Base-by-base conservation (phyloP, 2,113 vertebrate species). In the Prietella phreatophila region DNA sequence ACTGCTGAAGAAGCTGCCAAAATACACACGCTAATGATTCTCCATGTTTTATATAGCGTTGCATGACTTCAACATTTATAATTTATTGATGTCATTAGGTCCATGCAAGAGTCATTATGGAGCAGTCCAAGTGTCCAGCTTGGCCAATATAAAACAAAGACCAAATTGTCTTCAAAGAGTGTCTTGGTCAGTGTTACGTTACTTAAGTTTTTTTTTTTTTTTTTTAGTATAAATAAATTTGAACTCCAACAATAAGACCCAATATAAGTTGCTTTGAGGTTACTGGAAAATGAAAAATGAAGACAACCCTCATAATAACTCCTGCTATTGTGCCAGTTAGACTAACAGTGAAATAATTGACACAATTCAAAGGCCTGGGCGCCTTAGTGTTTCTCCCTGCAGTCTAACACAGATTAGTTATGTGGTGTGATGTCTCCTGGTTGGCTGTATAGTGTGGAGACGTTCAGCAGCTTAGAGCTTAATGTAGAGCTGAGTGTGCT, bases 61-160 rank as follows among this genome's bases (percentile, higher is more conserved):
- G 88, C 91, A 91, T 92, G 90, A 89, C 88, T 91, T 93, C 87
- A 86, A 92, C 90, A 91, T 92, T 92, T 90, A 90, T 92, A 90
- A 94, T 94, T 93, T 93, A 94, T 91, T 85, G 91, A 91, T 53
- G 87, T 92, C 91, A 92, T 90, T 92, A 92, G 89, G 17, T 78
- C 82, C 50, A 89, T 90, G 87, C 90, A 90, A 80, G 30, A 78
- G 15, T 17, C 92, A 87, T 91, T 90, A 85, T 71, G 89, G 89
- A 91, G 92, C 30, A 61, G 39, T 65, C 53, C 75, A 47, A 47
- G 73, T 65, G 76, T 73, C 55, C 65, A 58, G n/a, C n/a, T 73
- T 4, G 36, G 82, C 80, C 83, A 87, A 89, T 65, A 60, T 67
- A 84, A 86, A 89, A 87, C 69, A 86, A 67, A 56, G 58, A 73